phyloP scores from a whole-genome alignment of 2,888 invertebrate genomes.

The Drosophila ochracea region DNA sequence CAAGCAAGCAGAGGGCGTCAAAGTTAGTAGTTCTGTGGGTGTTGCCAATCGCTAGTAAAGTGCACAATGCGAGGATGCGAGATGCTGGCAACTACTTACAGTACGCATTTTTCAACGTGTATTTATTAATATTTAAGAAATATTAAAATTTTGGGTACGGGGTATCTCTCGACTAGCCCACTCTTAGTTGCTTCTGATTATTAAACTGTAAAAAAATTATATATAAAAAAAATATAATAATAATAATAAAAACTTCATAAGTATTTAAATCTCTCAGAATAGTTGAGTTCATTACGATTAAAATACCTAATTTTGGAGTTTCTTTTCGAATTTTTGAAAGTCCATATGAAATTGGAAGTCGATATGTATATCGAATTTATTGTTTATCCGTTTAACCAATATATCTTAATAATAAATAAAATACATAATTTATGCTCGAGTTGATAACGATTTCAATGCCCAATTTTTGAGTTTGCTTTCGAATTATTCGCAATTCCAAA shows the following conservation, averaged over 20 bases:
- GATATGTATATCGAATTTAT: neutral
- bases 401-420: neutral
- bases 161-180: neutral
- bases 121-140: neutral
- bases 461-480: neutral
- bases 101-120: neutral
- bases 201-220: neutral
- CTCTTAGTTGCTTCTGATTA: neutral
- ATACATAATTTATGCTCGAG: neutral
- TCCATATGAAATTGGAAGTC: neutral
- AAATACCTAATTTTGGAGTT: neutral
- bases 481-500: neutral
- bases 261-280: neutral
- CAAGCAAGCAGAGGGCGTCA: constrained; percentile 1
- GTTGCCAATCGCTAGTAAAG: neutral
- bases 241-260: no score
- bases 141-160: neutral
- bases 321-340: neutral
- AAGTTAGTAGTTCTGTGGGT: constrained; percentile 12
- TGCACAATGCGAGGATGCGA: neutral
- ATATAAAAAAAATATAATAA: neutral
- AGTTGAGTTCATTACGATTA: neutral
- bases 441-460: neutral
- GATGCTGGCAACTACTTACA: neutral
- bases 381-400: neutral